Evolutionary conservation across 2,113 vertebrate species (phyloP).

Genomic region (Apodemus speciosus): DNA sequence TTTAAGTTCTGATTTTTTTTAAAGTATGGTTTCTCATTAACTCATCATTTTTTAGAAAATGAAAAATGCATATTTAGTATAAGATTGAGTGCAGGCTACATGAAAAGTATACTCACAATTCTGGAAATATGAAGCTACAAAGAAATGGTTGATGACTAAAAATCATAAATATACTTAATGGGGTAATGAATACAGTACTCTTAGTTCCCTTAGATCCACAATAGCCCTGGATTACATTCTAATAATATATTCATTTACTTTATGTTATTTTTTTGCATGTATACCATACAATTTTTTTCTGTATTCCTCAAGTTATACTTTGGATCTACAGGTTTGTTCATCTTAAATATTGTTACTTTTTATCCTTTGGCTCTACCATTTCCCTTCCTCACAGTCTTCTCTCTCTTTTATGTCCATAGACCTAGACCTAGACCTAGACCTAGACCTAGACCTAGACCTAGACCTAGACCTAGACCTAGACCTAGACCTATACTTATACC

Average conservation of each 20-base stretch:
- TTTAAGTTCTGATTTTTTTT: not conserved
- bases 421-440: no score
- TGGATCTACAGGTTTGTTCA: not conserved
- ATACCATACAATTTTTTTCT: not conserved
- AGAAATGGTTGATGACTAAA: not conserved
- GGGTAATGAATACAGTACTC: not conserved
- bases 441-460: no score
- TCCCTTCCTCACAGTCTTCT: not conserved
- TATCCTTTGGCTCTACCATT: not conserved
- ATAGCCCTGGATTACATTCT: not conserved
- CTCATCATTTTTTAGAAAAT: slow-evolving; percentile 21
- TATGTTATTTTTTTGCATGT: not conserved
- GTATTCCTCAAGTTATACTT: not conserved
- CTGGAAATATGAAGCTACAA: not conserved
- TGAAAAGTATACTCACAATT: not conserved
- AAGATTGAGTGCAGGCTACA: not conserved
- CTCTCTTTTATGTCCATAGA: no score
- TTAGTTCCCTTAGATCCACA: slow-evolving; percentile 7
- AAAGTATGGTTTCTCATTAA: not conserved
- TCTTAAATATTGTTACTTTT: not conserved
- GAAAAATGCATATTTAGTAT: not conserved
- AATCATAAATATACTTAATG: not conserved
- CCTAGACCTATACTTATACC: no score
- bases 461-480: no score
- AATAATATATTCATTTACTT: not conserved